Base-by-base conservation (phyloP, 2,113 vertebrate species). In the Indicator maculatus region DNA sequence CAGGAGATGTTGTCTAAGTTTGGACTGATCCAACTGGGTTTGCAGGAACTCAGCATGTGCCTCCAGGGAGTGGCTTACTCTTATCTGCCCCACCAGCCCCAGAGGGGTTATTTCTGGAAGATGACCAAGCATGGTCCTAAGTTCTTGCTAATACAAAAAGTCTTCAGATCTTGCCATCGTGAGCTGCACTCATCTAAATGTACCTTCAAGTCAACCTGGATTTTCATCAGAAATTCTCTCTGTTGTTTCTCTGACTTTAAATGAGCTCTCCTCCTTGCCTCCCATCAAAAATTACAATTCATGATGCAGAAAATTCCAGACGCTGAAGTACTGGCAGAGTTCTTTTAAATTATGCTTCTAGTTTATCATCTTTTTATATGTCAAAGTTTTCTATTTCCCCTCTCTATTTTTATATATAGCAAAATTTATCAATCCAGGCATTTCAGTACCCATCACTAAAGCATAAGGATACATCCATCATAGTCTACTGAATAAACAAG, bases 191-290 rank as follows among this genome's bases (percentile, higher is more conserved):
- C 8, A 60, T 73, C 63, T 93, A 78, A 95, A 93, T 0, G 1
- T 28, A 52, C 33, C 41, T 94, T 90, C 67, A 89, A 90, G 41
- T 8, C 71, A 86, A 6, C 55, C 24, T 27, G 33, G 4, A 33
- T 90, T 92, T 97, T 97, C 81, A 95, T 96, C 59, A 96, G 71
- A 89, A 92, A 96, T 96, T 93, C 87, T 83, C 66, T 96, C 73
- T 94, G 83, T 86, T 90, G 33, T 60, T 85, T 73, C 64, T 80
- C 75, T 85, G 82, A 66, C 74, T 95, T 83, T 75, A 88, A 93
- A 89, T 44, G 28, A 86, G n/a, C 65, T 75, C 15, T 60, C 16
- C 10, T 88, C 61, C 70, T 53, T 72, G 47, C 13, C 41, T 70
- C 28, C 45, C 63, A 41, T 79, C 83, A 85, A 87, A 92, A 81